A percentile compares a stretch with the other conserved stretches of the same genome.
Evolutionary conservation across 1,140 invertebrate species (phyloP).

Genomic region (Schlechtendalia chinensis): DNA sequence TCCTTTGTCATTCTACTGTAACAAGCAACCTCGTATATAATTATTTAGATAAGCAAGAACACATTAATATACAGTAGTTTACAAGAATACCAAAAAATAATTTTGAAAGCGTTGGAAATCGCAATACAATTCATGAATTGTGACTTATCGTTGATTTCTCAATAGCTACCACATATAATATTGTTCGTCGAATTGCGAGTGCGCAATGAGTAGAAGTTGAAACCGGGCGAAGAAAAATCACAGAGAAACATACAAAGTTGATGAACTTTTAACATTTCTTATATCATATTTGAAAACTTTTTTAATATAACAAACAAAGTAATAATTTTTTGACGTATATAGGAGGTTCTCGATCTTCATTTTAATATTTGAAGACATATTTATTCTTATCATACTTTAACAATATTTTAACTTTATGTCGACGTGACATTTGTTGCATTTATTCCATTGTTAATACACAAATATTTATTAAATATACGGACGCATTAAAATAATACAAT

Average conservation of each 20-base stretch:
- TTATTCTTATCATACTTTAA: background rate
- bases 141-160: background rate
- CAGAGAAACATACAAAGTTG: constrained; percentile 18
- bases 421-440: background rate
- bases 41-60: no score
- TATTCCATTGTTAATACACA: background rate
- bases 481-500: no score
- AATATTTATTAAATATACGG: no score
- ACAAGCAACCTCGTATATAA: no score
- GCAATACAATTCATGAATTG: no score
- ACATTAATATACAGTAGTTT: no score
- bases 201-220: constrained; percentile 3
- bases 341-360: background rate
- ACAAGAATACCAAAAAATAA: no score
- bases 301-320: constrained; percentile 23
- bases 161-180: background rate
- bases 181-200: background rate
- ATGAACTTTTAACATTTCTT: constrained; percentile 28
- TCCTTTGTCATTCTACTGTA: no score
- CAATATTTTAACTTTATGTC: background rate
- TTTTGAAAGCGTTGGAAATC: no score
- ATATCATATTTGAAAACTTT: constrained; percentile 15
- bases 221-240: background rate
- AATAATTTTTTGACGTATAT: background rate
- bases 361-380: background rate